A percentile compares a stretch with the other conserved stretches of the same genome.
phyloP scores from a whole-genome alignment of 2,797 vertebrate species.

The Pipistrellus pipistrellus region DNA sequence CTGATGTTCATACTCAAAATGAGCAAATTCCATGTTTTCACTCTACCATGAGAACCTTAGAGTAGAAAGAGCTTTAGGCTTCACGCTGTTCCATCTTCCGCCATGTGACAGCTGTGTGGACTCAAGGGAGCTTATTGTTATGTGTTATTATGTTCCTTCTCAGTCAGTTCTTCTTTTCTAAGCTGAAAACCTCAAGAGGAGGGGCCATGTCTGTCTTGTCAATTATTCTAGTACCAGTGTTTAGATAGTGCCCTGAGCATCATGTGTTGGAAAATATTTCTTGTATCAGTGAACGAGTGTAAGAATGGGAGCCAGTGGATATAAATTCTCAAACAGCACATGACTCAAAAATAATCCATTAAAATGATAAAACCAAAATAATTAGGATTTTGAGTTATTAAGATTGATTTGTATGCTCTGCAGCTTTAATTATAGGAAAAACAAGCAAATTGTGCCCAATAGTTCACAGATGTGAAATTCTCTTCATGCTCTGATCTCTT shows the following conservation, averaged over 20 bases:
- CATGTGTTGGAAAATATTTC: not conserved
- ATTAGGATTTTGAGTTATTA: conserved; percentile 61
- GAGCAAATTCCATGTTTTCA: conserved; percentile 27
- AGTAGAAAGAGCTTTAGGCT: not conserved
- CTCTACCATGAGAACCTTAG: not conserved
- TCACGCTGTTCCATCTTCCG: not conserved
- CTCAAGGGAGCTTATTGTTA: not conserved
- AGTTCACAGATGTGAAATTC: conserved; percentile 63
- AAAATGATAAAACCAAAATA: conserved; percentile 61
- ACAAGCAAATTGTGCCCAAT: conserved; percentile 64
- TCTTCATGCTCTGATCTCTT: conserved; percentile 59
- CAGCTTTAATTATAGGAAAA: conserved; percentile 27
- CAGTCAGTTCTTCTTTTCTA: conserved; percentile 38
- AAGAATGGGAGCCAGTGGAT: conserved; percentile 44
- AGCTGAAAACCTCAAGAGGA: conserved; percentile 5
- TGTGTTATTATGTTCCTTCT: conserved; percentile 13
- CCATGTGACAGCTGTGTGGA: not conserved
- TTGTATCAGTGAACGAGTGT: not conserved
- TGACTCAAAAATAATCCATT: conserved; percentile 57
- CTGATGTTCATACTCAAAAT: not conserved
- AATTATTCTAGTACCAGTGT: conserved; percentile 21
- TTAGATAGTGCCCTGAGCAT: not conserved
- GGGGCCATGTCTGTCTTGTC: not conserved
- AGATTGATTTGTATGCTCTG: conserved; percentile 65
- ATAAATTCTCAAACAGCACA: conserved; percentile 43